These are phyloP conservation scores for Coluber constrictor DNA, from an alignment of 2,797 vertebrate genomes.

Conservation along the genomic window DNA sequence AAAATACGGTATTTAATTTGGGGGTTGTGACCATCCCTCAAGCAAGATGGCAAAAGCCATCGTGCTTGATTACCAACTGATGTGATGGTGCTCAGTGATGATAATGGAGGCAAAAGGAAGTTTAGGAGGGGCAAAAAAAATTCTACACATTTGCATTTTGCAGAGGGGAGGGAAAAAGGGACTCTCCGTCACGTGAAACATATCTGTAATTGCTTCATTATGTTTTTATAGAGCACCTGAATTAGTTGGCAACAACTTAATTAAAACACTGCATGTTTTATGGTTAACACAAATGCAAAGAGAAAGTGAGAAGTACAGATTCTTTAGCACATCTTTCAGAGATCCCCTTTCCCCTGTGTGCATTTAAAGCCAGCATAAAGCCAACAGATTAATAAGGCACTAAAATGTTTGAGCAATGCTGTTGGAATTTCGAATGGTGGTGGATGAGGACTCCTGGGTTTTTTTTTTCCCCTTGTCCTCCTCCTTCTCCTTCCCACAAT, in stretches of 20 bases:
- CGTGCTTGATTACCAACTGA: background rate
- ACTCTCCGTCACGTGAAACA: slow-evolving; percentile 49
- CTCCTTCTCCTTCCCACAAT: background rate
- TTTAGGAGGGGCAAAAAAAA: background rate
- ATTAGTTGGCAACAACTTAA: slow-evolving; percentile 60
- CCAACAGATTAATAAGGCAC: slow-evolving; percentile 46
- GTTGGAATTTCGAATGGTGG: slow-evolving; percentile 20
- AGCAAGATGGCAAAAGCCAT: background rate
- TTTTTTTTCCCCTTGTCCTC: background rate
- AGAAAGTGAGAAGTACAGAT: slow-evolving; percentile 22
- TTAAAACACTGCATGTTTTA: slow-evolving; percentile 58
- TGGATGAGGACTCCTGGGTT: background rate
- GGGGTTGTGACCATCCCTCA: background rate
- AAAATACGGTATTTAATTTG: background rate
- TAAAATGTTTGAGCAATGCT: slow-evolving; percentile 35
- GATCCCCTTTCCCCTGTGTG: slow-evolving; percentile 29
- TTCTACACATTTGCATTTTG: slow-evolving; percentile 45
- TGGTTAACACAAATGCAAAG: slow-evolving; percentile 53
- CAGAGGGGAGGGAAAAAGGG: slow-evolving; percentile 17
- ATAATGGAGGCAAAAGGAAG: background rate
- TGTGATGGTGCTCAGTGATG: background rate
- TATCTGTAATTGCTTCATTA: slow-evolving; percentile 62
- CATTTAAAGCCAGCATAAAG: slow-evolving; percentile 45
- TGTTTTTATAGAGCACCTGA: slow-evolving; percentile 62
- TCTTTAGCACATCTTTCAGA: slow-evolving; percentile 48